Percentiles rank a stretch among this genome's conserved stretches.
Conservation (phyloP, 2,888 invertebrate species). For the Shargacucullia verbasci region DNA sequence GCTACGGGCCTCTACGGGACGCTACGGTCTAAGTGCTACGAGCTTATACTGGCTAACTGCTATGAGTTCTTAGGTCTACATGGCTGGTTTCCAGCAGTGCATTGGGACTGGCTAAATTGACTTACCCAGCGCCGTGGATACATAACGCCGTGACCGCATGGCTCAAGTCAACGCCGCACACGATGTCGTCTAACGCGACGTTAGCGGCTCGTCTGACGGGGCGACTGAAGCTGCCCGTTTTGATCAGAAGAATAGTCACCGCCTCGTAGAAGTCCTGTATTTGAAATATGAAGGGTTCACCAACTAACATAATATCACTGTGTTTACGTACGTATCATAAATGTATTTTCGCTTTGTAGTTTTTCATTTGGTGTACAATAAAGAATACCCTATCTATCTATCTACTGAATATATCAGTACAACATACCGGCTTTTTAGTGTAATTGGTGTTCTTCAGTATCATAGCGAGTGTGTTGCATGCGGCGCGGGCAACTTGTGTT, state of each 20-base stretch:
- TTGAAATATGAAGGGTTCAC: not conserved
- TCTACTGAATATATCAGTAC: no score
- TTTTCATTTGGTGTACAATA: no score
- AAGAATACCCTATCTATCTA: no score
- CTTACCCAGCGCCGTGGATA: constrained; percentile 76
- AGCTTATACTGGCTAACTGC: no score
- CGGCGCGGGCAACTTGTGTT: constrained; percentile 76
- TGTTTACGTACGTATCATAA: no score
- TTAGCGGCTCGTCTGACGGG: constrained; percentile 94
- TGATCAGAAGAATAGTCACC: constrained; percentile 90
- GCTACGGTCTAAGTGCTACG: no score
- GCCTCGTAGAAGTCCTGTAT: constrained; percentile 92
- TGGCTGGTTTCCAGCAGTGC: no score
- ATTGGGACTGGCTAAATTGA: not conserved
- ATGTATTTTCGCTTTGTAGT: no score
- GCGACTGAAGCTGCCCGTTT: constrained; percentile 92
- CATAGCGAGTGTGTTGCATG: constrained; percentile 74
- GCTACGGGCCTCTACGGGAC: no score
- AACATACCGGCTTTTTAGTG: constrained; percentile 81
- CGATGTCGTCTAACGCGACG: constrained; percentile 91
- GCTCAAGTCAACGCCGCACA: constrained; percentile 90
- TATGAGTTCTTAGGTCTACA: no score
- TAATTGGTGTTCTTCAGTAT: constrained; percentile 82
- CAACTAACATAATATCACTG: not conserved
- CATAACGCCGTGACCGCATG: constrained; percentile 88